Percentiles rank a stretch among this genome's conserved stretches.
Evolutionary conservation across 2,888 invertebrate genomes (phyloP).

Genomic region (Bruchidius siliquastri): DNA sequence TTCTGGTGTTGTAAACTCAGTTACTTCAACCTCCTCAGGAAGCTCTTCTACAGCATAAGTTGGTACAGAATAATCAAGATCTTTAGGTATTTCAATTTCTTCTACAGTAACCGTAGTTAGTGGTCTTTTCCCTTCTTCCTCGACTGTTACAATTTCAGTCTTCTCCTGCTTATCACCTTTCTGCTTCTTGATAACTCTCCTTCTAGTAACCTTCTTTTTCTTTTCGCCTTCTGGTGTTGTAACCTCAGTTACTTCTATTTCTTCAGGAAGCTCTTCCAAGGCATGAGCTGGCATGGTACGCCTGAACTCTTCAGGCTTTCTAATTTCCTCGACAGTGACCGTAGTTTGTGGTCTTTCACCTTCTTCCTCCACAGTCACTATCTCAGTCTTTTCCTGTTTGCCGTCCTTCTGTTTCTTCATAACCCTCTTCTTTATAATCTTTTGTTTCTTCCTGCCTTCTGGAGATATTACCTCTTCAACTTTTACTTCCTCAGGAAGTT

Average conservation of each 20-base stretch:
- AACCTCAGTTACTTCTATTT: slow-evolving; percentile 24
- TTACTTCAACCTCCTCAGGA: slow-evolving; percentile 26
- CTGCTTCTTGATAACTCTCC: slow-evolving; percentile 46
- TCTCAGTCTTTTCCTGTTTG: slow-evolving; percentile 31
- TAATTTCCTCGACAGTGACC: slow-evolving; percentile 19
- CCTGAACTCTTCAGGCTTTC: slow-evolving; percentile 32
- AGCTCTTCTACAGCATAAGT: slow-evolving; percentile 26
- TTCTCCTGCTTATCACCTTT: slow-evolving; percentile 40
- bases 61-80: slow-evolving; percentile 29
- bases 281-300: neutral
- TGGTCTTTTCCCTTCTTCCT: slow-evolving; percentile 36
- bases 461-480: slow-evolving; percentile 39
- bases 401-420: slow-evolving; percentile 33
- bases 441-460: slow-evolving; percentile 37
- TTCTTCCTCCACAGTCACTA: slow-evolving; percentile 39
- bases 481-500: slow-evolving; percentile 37
- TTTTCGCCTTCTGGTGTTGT: slow-evolving; percentile 24
- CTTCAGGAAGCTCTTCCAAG: slow-evolving; percentile 26
- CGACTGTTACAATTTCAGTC: slow-evolving; percentile 47
- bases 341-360: slow-evolving; percentile 29
- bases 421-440: slow-evolving; percentile 31
- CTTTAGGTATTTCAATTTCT: slow-evolving; percentile 29
- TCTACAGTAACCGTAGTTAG: slow-evolving; percentile 32
- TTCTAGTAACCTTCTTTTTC: slow-evolving; percentile 28
- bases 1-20: slow-evolving; percentile 17